Percentiles rank a stretch among this genome's conserved stretches.
phyloP scores from a whole-genome alignment of 2,113 vertebrate genomes.

The Sceloporus tristichus region DNA sequence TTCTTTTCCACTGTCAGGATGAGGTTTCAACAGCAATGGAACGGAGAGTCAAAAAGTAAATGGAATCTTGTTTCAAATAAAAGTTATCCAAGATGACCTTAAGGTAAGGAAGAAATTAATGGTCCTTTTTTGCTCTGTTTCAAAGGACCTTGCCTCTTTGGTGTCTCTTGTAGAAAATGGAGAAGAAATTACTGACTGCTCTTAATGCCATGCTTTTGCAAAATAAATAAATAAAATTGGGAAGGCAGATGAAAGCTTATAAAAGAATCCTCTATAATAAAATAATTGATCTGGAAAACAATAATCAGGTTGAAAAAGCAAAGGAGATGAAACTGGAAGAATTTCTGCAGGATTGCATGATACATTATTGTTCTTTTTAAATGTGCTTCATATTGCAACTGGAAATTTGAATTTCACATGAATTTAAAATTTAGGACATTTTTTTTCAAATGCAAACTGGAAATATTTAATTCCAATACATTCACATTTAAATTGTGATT shows the following conservation, averaged over 20 bases:
- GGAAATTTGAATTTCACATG: neutral
- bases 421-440: neutral
- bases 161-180: neutral
- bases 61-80: neutral
- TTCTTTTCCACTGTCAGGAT: neutral
- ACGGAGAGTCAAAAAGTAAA: neutral
- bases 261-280: neutral
- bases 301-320: neutral
- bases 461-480: neutral
- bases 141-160: neutral
- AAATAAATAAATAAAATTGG: neutral
- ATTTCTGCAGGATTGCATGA: neutral
- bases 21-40: neutral
- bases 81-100: neutral
- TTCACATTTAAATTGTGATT: neutral
- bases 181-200: neutral
- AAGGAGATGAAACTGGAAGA: neutral
- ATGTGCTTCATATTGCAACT: neutral
- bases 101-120: neutral
- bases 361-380: neutral
- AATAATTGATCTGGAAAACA: neutral
- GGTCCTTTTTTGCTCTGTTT: too few species aligned
- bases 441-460: neutral
- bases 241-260: neutral
- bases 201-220: neutral